These are phyloP conservation scores for Dicrostonyx torquatus DNA, from an alignment of 2,797 vertebrate species.

Conservation along the genomic window DNA sequence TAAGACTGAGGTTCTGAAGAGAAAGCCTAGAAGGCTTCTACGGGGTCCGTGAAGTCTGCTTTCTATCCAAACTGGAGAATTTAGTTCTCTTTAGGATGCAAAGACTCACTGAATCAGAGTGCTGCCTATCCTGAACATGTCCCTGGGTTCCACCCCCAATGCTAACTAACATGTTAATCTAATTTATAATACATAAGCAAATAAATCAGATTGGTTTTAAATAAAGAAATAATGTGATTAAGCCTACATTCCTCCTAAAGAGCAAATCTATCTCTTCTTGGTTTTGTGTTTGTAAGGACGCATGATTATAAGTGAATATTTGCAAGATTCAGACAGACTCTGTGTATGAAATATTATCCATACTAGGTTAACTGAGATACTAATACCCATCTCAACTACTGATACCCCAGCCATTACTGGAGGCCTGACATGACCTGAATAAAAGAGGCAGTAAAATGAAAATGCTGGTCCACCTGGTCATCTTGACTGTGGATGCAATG, in stretches of 20 bases:
- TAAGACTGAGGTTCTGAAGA: neutral
- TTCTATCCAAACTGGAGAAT: neutral
- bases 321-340: neutral
- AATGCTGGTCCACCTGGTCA: neutral
- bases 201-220: neutral
- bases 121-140: neutral
- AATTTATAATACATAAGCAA: neutral
- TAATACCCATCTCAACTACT: neutral
- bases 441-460: neutral
- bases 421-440: neutral
- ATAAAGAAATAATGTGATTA: constrained; percentile 9
- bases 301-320: neutral
- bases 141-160: neutral
- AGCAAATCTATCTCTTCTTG: neutral
- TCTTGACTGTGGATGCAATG: neutral
- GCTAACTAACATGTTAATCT: neutral
- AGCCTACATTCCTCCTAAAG: neutral
- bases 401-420: neutral
- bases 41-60: neutral
- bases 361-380: neutral
- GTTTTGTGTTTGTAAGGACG: neutral
- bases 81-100: neutral
- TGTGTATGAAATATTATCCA: neutral
- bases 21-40: neutral
- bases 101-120: neutral